Evolutionary conservation across 2,113 vertebrate species (phyloP), one percentile per base, ranked within the genome.

Genomic region (Entelurus aequoreus): DNA sequence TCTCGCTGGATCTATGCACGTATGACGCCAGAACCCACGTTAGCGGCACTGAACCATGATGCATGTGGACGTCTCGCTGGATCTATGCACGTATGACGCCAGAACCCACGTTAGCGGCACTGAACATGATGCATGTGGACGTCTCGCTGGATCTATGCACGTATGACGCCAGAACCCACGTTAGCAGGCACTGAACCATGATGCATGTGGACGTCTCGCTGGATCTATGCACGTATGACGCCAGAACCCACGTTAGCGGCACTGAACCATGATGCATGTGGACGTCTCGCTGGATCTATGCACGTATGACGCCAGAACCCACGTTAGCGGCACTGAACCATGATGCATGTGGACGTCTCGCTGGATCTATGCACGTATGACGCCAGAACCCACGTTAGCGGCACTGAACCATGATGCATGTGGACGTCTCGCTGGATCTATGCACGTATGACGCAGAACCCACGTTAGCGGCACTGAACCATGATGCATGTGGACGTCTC

Each of bases 211-310:
- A 57, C 6, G n/a, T 56, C 64, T 71, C 55, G 62, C 54, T 58
- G 62, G 49, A 81, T 78, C 75, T 79, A 67, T 72, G 40, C 42
- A 11, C 42, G 62, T 8, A 42, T 36, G 66, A 72, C 49, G 69
- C 57, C 7, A 19, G 50, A n/a, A n/a, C n/a, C n/a, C n/a, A n/a
- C n/a, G n/a, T n/a, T n/a, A n/a, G n/a, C n/a, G n/a, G n/a, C n/a
- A n/a, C n/a, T n/a, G 40, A 21, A 57, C 44, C 38, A 44, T 57
- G 44, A 57, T 44, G 55, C 55, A 74, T 69, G 51, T 53, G 1
- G 62, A 57, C 6, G n/a, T 56, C 64, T 71, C 55, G 62, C 54
- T 58, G 62, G 49, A 81, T 78, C 75, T 79, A 67, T 72, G 40
- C 42, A 11, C 42, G 62, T 8, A 42, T 36, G 66, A 72, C 49